Base-by-base conservation (phyloP, 2,113 vertebrate genomes). In the Callopanchax toddi region DNA sequence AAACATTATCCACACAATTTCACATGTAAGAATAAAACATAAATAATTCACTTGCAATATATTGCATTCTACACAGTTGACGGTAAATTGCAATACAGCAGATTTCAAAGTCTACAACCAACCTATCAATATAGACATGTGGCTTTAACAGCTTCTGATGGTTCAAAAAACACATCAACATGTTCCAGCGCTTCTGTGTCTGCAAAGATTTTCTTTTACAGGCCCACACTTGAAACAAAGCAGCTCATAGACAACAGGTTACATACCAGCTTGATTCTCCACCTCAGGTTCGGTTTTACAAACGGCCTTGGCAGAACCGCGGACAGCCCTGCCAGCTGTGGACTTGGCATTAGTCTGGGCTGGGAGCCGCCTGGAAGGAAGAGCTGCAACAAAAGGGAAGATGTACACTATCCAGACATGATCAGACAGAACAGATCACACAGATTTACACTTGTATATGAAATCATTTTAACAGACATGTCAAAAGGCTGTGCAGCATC, bases 221-320 rank as follows among this genome's bases (percentile, higher is more conserved):
- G 32, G 26, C n/a, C n/a, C n/a, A n/a, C n/a, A n/a, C n/a, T n/a
- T 51, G 23, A 55, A 62, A 34, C 39, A 52, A 10, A 44, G 29
- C 48, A 21, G 20, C 42, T 43, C 13, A 25, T 9, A 37, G 37
- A 70, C 79, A 78, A 79, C 71, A 64, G 56, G 78, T 78, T 65
- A 56, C 85, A 81, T 25, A 96, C 91, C 88, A 55, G 74, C 85
- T 44, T 91, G 86, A 68, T 86, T 91, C 70, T 96, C 95, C 7
- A 89, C 46, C 48, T 92, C 93, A 39, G 95, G 96, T 85, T 98
- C 95, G 0, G 94, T 95, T 81, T 98, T 98, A 91, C 95, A 98
- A 76, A 94, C 69, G 9, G 95, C 90, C 84, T 92, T 93, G 79
- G 94, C 83, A 7, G 93, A 92, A 49, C 88, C 89, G 72, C 91